Base-by-base conservation (phyloP, 2,113 vertebrate species). In the Tenrec ecaudatus region DNA sequence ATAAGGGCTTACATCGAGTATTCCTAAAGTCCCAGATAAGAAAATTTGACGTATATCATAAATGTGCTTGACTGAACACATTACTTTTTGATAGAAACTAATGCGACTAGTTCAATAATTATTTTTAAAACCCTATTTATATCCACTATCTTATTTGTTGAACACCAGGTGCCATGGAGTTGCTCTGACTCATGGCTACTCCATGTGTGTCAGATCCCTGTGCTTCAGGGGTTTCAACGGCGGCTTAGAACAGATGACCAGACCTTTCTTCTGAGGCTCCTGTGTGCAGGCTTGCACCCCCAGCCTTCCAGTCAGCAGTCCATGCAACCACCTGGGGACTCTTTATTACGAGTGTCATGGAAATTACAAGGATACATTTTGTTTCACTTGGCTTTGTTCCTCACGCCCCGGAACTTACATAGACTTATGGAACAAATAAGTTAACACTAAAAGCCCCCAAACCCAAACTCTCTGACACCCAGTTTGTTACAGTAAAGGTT, bases 321-420 rank as follows among this genome's bases (percentile, higher is more conserved):
- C 7, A 73, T 36, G 71, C 2, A 73, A 22, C 16, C 36, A 73
- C 33, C 20, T 9, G 19, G 66, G 71, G 33, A 36, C 71, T 87
- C 33, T 81, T 88, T 77, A 82, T 95, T 89, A 47, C 83, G 33
- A 92, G 4, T 68, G 16, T 91, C 79, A 95, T 25, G 75, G 62
- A 78, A 92, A 92, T 69, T 60, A 86, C 69, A 43, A 36, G 64
- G 60, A 86, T n/a, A 64, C 3, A 93, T 82, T 95, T 85, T 91
- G 91, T 83, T 90, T 87, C 29, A 31, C 2, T 73, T 47, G 11
- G 8, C 16, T 81, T 92, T 89, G 4, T 85, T 76, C 38, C 47
- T 76, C 38, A 33, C 81, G n/a, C 47, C 81, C 38, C 33, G 89
- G 62, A 68, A 68, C 14, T 71, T 88, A 81, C 76, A 62, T 31